Evolutionary conservation across 2,888 invertebrate species (phyloP), one percentile per base, ranked within the genome.

Genomic region (Merodon equestris): DNA sequence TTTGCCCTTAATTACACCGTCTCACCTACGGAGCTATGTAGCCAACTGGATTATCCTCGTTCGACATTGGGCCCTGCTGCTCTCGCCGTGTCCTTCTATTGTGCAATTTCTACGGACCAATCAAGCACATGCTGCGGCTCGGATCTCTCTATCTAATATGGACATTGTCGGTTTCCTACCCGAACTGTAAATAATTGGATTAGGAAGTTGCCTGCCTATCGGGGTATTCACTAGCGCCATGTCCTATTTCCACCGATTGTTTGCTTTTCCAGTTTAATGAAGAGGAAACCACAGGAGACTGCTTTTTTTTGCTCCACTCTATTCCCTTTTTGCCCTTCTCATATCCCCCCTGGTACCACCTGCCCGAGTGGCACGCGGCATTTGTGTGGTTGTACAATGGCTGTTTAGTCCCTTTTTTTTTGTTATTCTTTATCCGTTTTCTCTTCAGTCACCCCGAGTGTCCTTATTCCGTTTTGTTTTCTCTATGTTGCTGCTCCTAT

Each of bases 121-220:
- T 1, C 34, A 10, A 74, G 58, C 42, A 75, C 48, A 75, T 64
- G 70, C 45, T 70, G 38, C 18, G 38, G 51, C 54, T 61, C 64
- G 48, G 53, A 48, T 58, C 54, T 58, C 54, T 63, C 63, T 74
- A 48, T 68, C 67, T 77, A 77, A 73, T 77, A 63, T 27, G 27
- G 27, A 27, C 68, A 64, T 56, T 74, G 73, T 74, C 68, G 74
- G 74, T 79, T 74, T 79, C 27, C 67, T 67, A 68, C 74, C 60
- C 58, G 63, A 74, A 79, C 79, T 79, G 79, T 79, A 60, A 79
- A 79, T 79, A 79, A 79, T 79, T 79, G 74, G 79, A 79, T 79
- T 79, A 79, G 79, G 79, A 79, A 79, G 79, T 74, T 74, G 58
- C 63, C 79, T 79, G 79, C 74, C 74, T 73, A 74, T 68, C 74